Evolutionary conservation across 2,888 invertebrate species (phyloP).

Genomic region (Sinohyriopsis cumingii): DNA sequence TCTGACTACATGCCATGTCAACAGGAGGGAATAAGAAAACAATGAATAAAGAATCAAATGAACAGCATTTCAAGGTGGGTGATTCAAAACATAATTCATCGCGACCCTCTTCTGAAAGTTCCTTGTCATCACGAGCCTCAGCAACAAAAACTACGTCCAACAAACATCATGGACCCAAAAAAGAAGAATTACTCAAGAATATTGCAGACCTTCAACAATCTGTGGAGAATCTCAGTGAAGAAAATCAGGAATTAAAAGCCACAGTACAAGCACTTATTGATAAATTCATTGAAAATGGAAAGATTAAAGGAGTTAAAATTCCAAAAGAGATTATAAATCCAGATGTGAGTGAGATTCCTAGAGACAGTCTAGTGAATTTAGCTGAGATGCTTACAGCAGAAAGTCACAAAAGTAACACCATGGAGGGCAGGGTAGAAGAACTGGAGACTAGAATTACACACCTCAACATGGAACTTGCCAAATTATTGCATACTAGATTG

Average conservation of each 20-base stretch:
- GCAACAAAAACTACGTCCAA: constrained; percentile 24
- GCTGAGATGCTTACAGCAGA: constrained; percentile 33
- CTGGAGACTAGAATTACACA: constrained; percentile 68
- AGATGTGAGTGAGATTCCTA: constrained; percentile 28
- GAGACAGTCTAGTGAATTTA: constrained; percentile 30
- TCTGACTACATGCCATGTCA: background rate
- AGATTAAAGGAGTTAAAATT: constrained; percentile 40
- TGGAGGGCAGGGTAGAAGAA: constrained; percentile 63
- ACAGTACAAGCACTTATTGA: constrained; percentile 39
- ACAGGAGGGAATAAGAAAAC: constrained; percentile 2
- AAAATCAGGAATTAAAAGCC: constrained; percentile 42
- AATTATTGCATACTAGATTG: constrained; percentile 56
- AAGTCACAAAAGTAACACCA: constrained; percentile 32
- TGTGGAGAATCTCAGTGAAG: constrained; percentile 33
- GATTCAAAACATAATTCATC: constrained; percentile 8
- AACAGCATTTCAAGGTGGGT: no score
- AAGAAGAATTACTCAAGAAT: constrained; percentile 44
- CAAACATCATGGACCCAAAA: constrained; percentile 23
- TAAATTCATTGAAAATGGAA: constrained; percentile 44
- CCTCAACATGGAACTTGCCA: constrained; percentile 62
- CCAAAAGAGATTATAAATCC: constrained; percentile 25
- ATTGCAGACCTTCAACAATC: constrained; percentile 42
- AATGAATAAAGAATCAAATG: background rate
- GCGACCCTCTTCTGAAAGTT: constrained; percentile 22
- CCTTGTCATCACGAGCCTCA: constrained; percentile 22